Base-by-base conservation (phyloP, 2,888 invertebrate species). In the Scaptomyza tumidula region DNA sequence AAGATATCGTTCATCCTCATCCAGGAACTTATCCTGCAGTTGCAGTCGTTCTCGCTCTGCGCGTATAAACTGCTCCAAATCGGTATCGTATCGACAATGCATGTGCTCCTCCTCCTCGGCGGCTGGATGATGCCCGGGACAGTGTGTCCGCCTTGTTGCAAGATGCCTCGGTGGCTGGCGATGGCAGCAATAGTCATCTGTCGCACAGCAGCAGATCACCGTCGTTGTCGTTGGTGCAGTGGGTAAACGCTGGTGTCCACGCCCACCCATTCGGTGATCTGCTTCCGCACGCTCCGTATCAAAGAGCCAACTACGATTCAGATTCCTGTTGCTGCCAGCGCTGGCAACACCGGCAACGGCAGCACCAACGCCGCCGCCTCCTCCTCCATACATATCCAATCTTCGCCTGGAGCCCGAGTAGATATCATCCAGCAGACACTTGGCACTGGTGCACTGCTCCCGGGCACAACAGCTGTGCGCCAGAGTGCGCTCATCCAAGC, bases 1-100 rank as follows among this genome's bases (percentile, higher is more conserved):
- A 37, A 92, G 58, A 33, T 90, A 91, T 13, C 90, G 85, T 45
- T 92, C 92, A 41, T 92, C 92, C 16, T 92, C 91, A 50, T 91
- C 92, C 35, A 92, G 83, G 61, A 92, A 91, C 68, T 92, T 92
- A 59, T 92, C 92, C 72, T 92, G 91, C 68, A 90, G 70, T 63
- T 91, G 70, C 1, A 92, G 72, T 0, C 91, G 86, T 14, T 92
- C 90, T 1, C 92, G 89, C 56, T 92, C 92, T 6, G 92, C 91
- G 10, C 89, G 89, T 66, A 92, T 91, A 24, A 92, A 91, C 62
- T 91, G 91, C 68, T 92, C 90, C 56, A 92, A 70, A 60, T 92
- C 91, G 14, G 90, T 90, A 44, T 92, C 91, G 60, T 91, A 91
- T 53, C 90, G 87, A 66, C 90, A 91, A 60, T 91, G 91, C 75